Evolutionary conservation across 2,888 invertebrate species (phyloP), one percentile per base, ranked within the genome.

Genomic region (Tryphoninae sp.): DNA sequence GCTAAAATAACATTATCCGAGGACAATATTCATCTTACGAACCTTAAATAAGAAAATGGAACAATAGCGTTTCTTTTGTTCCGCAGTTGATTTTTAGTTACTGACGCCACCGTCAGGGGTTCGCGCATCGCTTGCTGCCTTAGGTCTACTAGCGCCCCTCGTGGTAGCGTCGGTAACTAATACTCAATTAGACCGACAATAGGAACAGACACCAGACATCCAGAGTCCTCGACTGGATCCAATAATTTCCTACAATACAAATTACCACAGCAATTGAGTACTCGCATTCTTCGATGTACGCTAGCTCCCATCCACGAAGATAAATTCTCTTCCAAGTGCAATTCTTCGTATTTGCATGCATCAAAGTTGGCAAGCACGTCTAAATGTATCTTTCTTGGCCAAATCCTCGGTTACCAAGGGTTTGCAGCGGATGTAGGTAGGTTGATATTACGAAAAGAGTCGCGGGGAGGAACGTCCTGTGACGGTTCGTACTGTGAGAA

Each of bases 371-470:
- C 23, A 69, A 45, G 19, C 2, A 8, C 19, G 19, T 11, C 13
- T 22, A n/a, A 19, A 13, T 2, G 59, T 33, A 59, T 65, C 65
- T 65, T 42, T 49, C 51, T 19, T 59, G 67, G 61, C 68, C 59
- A 65, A 76, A 76, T 61, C 49, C 76, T 49, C 67, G 13, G 45
- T 72, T 62, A 40, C 49, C 22, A 19, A 55, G 69, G 40, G 53
- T 42, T 55, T 55, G 23, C 76, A 69, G 53, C 76, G 76, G 76
- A 77, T 77, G 76, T 77, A 33, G 69, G 76, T 77, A 77, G 45
- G 62, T 69, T 68, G 68, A 69, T 77, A 77, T 77, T 76, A 33
- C 22, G 68, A 67, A 59, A 61, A 61, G 59, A 58, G 55, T 67
- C 59, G 68, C n/a, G 51, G 72, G 49, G 51, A 73, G 55, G 19